Conservation (phyloP, 2,888 invertebrate genomes). For the Linnaemya vulpina region DNA sequence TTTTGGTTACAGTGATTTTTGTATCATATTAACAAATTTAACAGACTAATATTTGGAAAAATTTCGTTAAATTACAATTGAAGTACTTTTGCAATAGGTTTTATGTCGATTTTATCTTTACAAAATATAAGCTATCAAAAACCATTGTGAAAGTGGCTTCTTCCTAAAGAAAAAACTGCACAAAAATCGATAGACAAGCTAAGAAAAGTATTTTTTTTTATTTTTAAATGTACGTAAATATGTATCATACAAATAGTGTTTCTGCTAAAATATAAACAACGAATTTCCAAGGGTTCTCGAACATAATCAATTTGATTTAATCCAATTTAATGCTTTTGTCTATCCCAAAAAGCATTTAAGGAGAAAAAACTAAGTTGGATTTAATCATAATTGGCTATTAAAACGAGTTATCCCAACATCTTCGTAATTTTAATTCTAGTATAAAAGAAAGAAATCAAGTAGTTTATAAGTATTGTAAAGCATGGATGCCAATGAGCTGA, state of each 20-base stretch:
- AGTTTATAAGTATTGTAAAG: slow-evolving; percentile 43
- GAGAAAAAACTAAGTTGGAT: slow-evolving; percentile 80
- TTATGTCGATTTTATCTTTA: slow-evolving; percentile 77
- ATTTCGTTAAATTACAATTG: slow-evolving; percentile 40
- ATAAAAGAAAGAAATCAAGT: slow-evolving; percentile 51
- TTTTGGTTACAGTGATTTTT: slow-evolving; percentile 5
- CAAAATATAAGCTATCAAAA: slow-evolving; percentile 76
- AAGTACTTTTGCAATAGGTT: slow-evolving; percentile 81
- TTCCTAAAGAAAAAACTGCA: slow-evolving; percentile 49
- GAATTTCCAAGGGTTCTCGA: slow-evolving; percentile 75
- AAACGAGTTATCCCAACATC: slow-evolving; percentile 79
- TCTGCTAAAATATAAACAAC: slow-evolving; percentile 10
- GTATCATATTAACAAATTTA: slow-evolving; percentile 25
- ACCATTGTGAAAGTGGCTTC: slow-evolving; percentile 81
- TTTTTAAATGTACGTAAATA: not conserved
- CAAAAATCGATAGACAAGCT: slow-evolving; percentile 39
- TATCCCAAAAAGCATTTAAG: slow-evolving; percentile 76
- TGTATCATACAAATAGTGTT: slow-evolving; percentile 38
- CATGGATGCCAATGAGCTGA: slow-evolving; percentile 22
- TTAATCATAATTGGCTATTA: slow-evolving; percentile 83
- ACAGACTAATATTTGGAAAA: slow-evolving; percentile 11
- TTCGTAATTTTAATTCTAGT: slow-evolving; percentile 52
- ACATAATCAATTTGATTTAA: slow-evolving; percentile 83
- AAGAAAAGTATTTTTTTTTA: slow-evolving; percentile 38
- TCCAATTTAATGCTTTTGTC: slow-evolving; percentile 80